Evolutionary conservation across 30 jellyfish, hydroid and myxozoan species (phyloP).

Genomic region (Catostylus mosaicus): DNA sequence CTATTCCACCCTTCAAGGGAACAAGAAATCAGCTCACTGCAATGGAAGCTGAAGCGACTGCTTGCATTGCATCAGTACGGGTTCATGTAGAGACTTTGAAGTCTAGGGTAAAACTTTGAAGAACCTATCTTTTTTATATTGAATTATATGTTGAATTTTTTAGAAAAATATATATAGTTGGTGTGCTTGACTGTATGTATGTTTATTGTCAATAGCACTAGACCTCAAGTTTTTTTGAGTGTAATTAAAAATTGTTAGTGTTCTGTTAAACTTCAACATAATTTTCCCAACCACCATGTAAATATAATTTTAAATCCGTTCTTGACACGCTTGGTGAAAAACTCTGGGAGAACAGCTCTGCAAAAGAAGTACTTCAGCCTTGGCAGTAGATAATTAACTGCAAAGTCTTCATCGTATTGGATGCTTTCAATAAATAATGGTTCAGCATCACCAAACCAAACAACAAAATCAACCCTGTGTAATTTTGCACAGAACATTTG

Average conservation of each 20-base stretch:
- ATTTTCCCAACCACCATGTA: constrained; percentile 33
- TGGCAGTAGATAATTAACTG: constrained; percentile 8
- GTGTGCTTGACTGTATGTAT: no score
- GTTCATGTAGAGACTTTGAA: constrained; percentile 51
- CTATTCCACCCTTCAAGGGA: constrained; percentile 61
- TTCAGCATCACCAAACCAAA: constrained; percentile 45
- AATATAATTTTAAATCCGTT: constrained; percentile 13
- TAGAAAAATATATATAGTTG: no score
- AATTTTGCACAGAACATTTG: constrained; percentile 51
- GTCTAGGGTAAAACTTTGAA: no score
- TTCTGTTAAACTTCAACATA: no score
- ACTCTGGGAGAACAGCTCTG: constrained; percentile 44
- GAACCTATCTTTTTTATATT: no score
- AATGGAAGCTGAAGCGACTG: constrained; percentile 55
- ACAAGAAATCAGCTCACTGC: constrained; percentile 54
- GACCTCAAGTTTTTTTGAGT: no score
- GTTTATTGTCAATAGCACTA: no score
- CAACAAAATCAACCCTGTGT: constrained; percentile 30
- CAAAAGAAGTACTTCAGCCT: constrained; percentile 13
- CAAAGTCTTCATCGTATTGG: constrained; percentile 4
- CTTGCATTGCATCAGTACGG: constrained; percentile 38
- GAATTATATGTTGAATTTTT: no score
- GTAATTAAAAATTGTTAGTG: no score
- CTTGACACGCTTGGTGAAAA: constrained; percentile 35
- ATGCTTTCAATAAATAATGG: constrained; percentile 43